Percentiles rank a stretch among this genome's conserved stretches.
Evolutionary conservation across 2,113 vertebrate genomes (phyloP).

Genomic region (Zosterops borbonicus): DNA sequence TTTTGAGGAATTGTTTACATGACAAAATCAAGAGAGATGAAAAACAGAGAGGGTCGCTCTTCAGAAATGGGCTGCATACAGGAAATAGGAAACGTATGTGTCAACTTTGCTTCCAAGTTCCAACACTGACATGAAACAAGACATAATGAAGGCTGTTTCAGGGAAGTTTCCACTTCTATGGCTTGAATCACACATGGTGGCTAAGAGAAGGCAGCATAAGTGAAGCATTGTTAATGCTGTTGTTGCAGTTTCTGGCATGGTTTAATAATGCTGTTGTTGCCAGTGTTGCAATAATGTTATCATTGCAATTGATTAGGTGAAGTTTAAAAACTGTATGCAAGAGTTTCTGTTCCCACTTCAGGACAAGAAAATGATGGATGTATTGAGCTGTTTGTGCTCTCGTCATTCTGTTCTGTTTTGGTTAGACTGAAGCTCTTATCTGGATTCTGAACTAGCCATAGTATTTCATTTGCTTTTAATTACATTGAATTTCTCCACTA

Average conservation of each 20-base stretch:
- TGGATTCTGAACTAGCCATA: not conserved
- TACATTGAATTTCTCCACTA: not conserved
- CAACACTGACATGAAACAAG: not conserved
- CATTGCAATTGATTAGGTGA: not conserved
- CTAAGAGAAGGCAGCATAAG: not conserved
- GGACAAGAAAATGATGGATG: not conserved
- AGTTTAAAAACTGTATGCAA: not conserved
- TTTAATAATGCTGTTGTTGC: not conserved
- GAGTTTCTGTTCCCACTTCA: not conserved
- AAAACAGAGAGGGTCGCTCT: constrained; percentile 16
- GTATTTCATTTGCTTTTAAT: constrained; percentile 17
- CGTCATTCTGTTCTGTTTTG: not conserved
- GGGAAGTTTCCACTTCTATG: not conserved
- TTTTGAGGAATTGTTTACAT: constrained; percentile 53
- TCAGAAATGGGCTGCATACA: constrained; percentile 4
- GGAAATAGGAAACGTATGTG: constrained; percentile 53
- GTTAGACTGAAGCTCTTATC: not conserved
- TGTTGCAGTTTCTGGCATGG: not conserved
- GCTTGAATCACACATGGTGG: not conserved
- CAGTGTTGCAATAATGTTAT: not conserved
- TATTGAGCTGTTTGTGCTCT: not conserved
- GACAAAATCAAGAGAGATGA: constrained; percentile 11
- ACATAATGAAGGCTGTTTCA: not conserved
- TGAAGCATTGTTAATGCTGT: not conserved
- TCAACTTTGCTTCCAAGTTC: constrained; percentile 36